These are phyloP conservation scores for Venustoraphidia nigricollis DNA, from an alignment of 2,888 invertebrate genomes.

Conservation along the genomic window DNA sequence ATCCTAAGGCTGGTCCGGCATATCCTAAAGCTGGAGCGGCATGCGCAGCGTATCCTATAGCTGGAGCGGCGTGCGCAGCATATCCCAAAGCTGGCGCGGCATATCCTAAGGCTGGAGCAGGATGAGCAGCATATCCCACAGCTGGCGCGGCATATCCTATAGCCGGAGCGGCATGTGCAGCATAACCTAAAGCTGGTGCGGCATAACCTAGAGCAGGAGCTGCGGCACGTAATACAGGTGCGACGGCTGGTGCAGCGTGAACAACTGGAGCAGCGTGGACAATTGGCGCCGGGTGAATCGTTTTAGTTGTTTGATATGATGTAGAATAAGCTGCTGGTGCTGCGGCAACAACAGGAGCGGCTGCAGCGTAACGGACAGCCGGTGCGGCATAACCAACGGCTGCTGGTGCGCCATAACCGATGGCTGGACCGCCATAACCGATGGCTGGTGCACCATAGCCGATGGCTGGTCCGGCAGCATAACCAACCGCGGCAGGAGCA, in stretches of 20 bases:
- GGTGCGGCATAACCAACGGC: not conserved
- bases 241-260: conserved; percentile 1
- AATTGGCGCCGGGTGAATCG: conserved; percentile 7
- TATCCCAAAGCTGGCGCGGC: not conserved
- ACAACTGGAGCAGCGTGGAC: conserved; percentile 6
- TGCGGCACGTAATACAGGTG: not conserved
- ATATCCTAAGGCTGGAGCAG: conserved; percentile 7
- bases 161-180: not conserved
- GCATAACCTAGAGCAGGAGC: not conserved
- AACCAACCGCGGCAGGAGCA: not conserved
- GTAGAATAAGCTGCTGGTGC: conserved; percentile 3
- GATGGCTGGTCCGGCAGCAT: conserved; percentile 7
- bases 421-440: conserved; percentile 2
- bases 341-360: conserved; percentile 8
- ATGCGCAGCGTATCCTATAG: conserved; percentile 4
- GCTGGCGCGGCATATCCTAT: not conserved
- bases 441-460: conserved; percentile 1
- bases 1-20: conserved; percentile 1
- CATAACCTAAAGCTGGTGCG: not conserved
- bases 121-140: not conserved
- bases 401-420: not conserved
- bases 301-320: not conserved
- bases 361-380: not conserved
- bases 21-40: not conserved
- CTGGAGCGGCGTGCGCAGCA: not conserved